Evolutionary conservation across 2,113 vertebrate genomes (phyloP), one percentile per base, ranked within the genome.

Genomic region (Perognathus longimembris): DNA sequence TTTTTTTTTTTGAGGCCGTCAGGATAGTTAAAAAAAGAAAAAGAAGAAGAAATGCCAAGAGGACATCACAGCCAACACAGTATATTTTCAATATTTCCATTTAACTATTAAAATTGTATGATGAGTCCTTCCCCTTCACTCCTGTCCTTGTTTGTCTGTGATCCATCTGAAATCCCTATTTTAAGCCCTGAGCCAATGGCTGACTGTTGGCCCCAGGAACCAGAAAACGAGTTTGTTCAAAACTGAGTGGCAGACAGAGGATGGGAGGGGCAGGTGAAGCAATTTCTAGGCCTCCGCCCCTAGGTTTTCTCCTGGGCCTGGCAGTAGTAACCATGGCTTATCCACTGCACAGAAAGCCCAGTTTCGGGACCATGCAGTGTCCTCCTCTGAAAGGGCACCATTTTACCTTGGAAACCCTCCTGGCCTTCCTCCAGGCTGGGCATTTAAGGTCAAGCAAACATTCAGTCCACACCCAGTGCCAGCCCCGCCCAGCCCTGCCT

Each of bases 391-490:
- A 40, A 63, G 22, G 64, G 73, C 64, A 67, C 75, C 42, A 42
- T n/a, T 64, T 80, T 77, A 84, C 84, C 77, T 82, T 90, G 75
- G 34, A 30, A 76, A 32, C n/a, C 38, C 57, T 77, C n/a, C 5
- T 74, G 40, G n/a, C 30, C n/a, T 54, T 69, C 73, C 40, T 81
- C 73, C 32, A 32, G 17, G 28, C 36, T 40, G 91, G 86, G 80
- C 91, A 85, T 93, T 93, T 93, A 92, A 96, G 94, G 92, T 93
- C 94, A 94, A 90, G 69, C 11, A 70, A 38, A 10, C 79, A 82
- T 50, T 76, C 22, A 28, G 81, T 28, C 71, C 75, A 90, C 45
- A 45, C 78, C 83, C 92, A 36, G 67, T 82, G 81, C 66, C 89
- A 50, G 34, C 40, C 54, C 42, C 42, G 42, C 82, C 85, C 88